Evolutionary conservation across 2,113 vertebrate species (phyloP), one percentile per base, ranked within the genome.

Genomic region (Mormoops blainvillei): DNA sequence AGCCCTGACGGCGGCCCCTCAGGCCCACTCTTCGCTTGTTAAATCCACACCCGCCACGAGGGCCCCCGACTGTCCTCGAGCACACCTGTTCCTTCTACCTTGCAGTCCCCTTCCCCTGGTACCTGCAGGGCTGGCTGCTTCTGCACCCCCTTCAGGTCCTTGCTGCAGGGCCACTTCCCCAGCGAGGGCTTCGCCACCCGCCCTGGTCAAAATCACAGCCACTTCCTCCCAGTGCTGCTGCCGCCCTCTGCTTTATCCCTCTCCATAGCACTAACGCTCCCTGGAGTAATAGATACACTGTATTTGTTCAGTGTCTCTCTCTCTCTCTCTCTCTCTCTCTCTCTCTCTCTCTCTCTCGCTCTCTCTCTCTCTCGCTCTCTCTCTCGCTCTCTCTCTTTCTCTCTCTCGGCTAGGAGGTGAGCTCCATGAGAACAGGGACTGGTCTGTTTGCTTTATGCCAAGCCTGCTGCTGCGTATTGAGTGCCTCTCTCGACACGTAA

Each of bases 201-300:
- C 13, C 43, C 22, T 33, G 1, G 36, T 54, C 36, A 12, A 16
- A 61, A 16, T n/a, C 71, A 5, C 22, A 33, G 38, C 68, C 63
- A 36, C 73, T 58, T 41, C 45, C 10, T 56, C 45, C 41, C 77
- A 4, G 0, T 10, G 4, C 20, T 7, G 33, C 26, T 5, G 24
- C 56, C 11, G 56, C 3, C 36, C 31, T 52, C 43, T 7, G n/a
- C 81, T 52, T 22, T 31, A 1, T 52, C n/a, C 38, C 68, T 61
- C 71, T 43, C 9, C 12, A 0, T 0, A 61, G 63, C 36, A 13
- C n/a, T 9, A 28, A 43, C 2, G 1, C 43, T 16, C 0, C 33
- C 33, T 31, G 28, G 61, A 24, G n/a, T 63, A 11, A 9, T 41
- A 36, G 26, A 36, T 33, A 4, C 7, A 13, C 80, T 43, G 54